phyloP scores from a whole-genome alignment of 2,797 vertebrate genomes.

The Oreochromis grahami region DNA sequence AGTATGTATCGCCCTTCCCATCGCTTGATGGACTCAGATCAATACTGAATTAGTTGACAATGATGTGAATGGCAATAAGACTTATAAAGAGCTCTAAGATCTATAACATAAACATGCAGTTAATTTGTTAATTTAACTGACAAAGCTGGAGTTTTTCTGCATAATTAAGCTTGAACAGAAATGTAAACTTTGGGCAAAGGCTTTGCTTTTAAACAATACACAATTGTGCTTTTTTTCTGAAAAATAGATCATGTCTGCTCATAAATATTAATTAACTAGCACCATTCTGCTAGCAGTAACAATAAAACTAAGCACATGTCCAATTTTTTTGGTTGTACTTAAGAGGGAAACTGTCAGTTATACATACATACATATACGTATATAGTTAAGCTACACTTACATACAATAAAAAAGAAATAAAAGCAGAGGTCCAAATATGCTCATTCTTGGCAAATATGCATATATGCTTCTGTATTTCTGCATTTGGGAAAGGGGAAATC shows the following conservation, averaged over 20 bases:
- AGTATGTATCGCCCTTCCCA: background rate
- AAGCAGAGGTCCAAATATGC: background rate
- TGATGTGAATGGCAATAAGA: background rate
- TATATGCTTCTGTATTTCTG: background rate
- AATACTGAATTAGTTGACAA: background rate
- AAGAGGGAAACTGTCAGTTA: background rate
- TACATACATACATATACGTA: background rate
- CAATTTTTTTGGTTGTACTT: background rate
- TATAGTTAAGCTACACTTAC: background rate
- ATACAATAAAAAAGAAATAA: background rate
- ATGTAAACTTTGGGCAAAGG: background rate
- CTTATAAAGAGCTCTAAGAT: background rate
- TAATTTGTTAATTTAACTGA: background rate
- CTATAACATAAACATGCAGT: background rate
- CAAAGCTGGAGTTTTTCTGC: background rate
- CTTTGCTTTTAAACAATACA: background rate
- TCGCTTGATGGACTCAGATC: background rate
- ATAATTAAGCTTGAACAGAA: background rate
- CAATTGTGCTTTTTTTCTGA: background rate
- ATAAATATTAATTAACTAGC: background rate
- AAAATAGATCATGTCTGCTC: background rate
- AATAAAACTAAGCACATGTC: background rate
- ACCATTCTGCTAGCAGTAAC: background rate
- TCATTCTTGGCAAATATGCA: fast-evolving
- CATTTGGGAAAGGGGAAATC: background rate